Percentiles rank a stretch among this genome's conserved stretches.
Evolutionary conservation across 2,113 vertebrate species (phyloP).

Genomic region (Ochotona curzoniae): DNA sequence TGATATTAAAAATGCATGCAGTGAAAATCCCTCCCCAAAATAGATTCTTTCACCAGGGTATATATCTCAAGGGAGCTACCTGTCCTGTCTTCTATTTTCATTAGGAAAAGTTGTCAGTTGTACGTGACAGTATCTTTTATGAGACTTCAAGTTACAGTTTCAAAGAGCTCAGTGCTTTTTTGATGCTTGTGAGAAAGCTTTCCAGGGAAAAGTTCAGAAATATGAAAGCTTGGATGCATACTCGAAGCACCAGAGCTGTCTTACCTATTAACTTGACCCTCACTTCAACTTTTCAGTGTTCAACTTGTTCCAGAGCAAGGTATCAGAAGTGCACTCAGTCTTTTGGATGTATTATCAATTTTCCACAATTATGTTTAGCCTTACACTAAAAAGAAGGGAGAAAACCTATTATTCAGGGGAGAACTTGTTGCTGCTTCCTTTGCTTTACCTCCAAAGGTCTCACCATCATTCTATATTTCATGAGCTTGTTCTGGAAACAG

Average conservation of each 20-base stretch:
- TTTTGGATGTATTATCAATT: not conserved
- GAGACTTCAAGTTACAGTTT: constrained; percentile 16
- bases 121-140: not conserved
- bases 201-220: constrained; percentile 43
- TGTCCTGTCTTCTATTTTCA: constrained; percentile 66
- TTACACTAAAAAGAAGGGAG: not conserved
- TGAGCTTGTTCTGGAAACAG: not conserved
- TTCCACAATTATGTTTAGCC: not conserved
- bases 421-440: not conserved
- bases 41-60: constrained; percentile 59
- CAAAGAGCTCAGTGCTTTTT: constrained; percentile 58
- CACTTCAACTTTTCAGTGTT: not conserved
- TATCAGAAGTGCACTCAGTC: too few species aligned
- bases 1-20: constrained; percentile 65
- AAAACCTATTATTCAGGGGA: too few species aligned
- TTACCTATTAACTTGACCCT: not conserved
- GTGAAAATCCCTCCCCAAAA: constrained; percentile 37
- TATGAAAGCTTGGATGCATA: not conserved
- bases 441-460: not conserved
- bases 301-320: not conserved
- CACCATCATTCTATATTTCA: not conserved
- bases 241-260: not conserved
- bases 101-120: constrained; percentile 71
- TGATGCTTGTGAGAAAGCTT: constrained; percentile 59
- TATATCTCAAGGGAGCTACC: constrained; percentile 54